Percentiles rank a stretch among this genome's conserved stretches.
These are phyloP conservation scores for Callinectes sapidus DNA, from an alignment of 2,888 invertebrate genomes.

Conservation along the genomic window DNA sequence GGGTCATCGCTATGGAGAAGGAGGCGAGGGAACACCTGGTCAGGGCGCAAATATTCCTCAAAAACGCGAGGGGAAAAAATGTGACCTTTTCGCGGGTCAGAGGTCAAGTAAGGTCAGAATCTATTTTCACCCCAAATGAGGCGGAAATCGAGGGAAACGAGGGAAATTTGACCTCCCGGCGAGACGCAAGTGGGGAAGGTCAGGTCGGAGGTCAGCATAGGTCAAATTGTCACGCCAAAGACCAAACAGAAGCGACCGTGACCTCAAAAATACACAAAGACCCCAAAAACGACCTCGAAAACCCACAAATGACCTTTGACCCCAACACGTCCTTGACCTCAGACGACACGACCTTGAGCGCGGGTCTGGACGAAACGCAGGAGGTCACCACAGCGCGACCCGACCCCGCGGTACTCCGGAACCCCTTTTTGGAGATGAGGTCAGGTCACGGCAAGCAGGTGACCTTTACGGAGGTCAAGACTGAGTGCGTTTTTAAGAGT, in stretches of 20 bases:
- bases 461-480: not conserved
- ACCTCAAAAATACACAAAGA: no score
- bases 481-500: not conserved
- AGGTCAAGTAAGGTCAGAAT: no score
- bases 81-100: no score
- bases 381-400: slow-evolving; percentile 77
- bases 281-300: no score
- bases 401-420: slow-evolving; percentile 73
- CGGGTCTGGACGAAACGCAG: slow-evolving; percentile 76
- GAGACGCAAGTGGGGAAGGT: no score
- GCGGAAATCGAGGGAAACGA: no score
- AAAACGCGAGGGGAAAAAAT: slow-evolving; percentile 73
- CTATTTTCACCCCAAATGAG: no score
- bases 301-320: slow-evolving; percentile 63
- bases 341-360: slow-evolving; percentile 77
- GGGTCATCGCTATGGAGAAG: slow-evolving; percentile 74
- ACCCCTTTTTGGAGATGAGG: slow-evolving; percentile 45
- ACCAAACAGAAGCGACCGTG: no score
- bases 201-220: no score
- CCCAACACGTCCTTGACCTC: slow-evolving; percentile 74
- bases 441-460: not conserved
- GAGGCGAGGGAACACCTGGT: slow-evolving; percentile 71
- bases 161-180: no score
- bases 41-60: slow-evolving; percentile 77
- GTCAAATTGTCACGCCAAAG: no score